Evolutionary conservation across 2,888 invertebrate species (phyloP), one percentile per base, ranked within the genome.

Genomic region (Lasioglossum villosulum): DNA sequence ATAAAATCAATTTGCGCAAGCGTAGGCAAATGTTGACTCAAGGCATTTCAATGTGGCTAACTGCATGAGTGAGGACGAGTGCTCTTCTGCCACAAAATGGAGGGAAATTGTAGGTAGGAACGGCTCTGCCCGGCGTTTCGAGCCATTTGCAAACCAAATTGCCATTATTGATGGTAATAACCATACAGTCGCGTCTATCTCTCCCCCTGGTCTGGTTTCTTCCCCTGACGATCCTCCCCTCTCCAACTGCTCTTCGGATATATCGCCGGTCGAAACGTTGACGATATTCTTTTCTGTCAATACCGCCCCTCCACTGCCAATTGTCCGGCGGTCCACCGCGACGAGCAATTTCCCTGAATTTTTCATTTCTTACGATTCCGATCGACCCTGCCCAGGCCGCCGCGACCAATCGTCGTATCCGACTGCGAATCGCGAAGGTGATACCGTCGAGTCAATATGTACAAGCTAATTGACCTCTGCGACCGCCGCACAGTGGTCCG

Each of bases 81-180:
- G 90, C 91, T 90, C 90, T 90, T 87, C 91, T 90, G 91, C 93
- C 91, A 88, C 93, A 92, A 94, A 94, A 94, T 94, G 91, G 92
- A 93, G 93, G 93, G 94, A 94, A 94, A 94, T 94, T 93, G 93
- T 94, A 93, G 93, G 91, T 93, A 93, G 93, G 91, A 93, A 93
- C 93, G 91, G 91, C 87, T 92, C 92, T 91, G 91, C 91, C 91
- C 90, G 91, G 90, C 92, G 92, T 91, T 91, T 91, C 91, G 90
- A 91, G 89, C 93, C 91, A 94, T 94, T 94, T 94, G 94, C 94
- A 94, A 94, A 94, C 94, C 94, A 94, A 94, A 94, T 94, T 94
- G 94, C 94, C 93, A 94, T 94, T 94, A 94, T 94, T 94, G 94
- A 94, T 94, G 94, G 94, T 94, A 94, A 94, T 94, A 94, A 94